Evolutionary conservation across 2,113 vertebrate genomes (phyloP).

Genomic region (Prunella fulvescens): DNA sequence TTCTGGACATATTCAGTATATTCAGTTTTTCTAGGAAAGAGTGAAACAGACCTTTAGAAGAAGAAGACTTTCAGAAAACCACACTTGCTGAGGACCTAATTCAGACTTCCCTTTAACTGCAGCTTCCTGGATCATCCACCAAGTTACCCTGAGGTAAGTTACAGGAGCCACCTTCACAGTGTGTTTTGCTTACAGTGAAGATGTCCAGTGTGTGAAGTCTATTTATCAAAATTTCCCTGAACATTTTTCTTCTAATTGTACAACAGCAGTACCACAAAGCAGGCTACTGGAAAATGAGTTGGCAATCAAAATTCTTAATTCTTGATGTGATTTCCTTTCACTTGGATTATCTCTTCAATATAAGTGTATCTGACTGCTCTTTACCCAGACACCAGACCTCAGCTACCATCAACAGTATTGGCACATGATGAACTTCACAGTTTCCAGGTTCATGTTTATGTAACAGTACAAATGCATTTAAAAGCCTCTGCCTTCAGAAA

Average conservation of each 20-base stretch:
- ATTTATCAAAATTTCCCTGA: background rate
- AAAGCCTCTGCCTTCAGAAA: background rate
- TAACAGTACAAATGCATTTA: background rate
- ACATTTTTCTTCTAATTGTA: background rate
- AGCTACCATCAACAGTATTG: background rate
- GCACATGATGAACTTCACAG: background rate
- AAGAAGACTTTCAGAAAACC: background rate
- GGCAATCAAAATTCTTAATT: background rate
- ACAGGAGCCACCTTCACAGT: background rate
- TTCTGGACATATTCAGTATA: slow-evolving; percentile 15
- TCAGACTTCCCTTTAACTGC: background rate
- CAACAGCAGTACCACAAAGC: background rate
- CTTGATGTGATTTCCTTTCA: background rate
- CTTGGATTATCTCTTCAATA: background rate
- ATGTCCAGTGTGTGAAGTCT: background rate
- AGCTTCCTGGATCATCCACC: background rate
- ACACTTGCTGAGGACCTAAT: background rate
- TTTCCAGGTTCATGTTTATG: slow-evolving; percentile 16
- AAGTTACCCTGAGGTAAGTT: background rate
- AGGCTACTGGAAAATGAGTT: background rate
- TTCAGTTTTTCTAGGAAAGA: background rate
- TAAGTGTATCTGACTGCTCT: background rate
- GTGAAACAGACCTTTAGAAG: background rate
- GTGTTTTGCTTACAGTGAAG: background rate
- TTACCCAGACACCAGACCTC: background rate